Conservation (phyloP, 2,113 vertebrate genomes). For the Hippocampus mohnikei region DNA sequence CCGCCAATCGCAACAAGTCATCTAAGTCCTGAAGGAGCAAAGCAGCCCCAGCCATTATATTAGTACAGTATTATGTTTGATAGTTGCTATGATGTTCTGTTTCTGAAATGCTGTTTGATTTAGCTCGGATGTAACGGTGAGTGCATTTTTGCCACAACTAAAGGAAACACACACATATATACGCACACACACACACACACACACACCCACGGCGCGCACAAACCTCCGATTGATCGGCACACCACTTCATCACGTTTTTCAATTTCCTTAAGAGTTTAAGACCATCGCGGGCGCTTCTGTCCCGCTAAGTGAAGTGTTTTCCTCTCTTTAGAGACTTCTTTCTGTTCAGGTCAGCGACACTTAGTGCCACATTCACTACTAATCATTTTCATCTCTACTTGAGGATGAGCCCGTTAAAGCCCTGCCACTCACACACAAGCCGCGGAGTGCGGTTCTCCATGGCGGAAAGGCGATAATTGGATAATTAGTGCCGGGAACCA, state of each 20-base stretch:
- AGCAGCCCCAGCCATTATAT: no score
- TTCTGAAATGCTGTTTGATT: no score
- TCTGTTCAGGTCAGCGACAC: constrained; percentile 13
- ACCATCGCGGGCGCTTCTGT: constrained; percentile 17
- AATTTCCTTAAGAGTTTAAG: constrained; percentile 23
- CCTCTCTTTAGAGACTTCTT: constrained; percentile 6
- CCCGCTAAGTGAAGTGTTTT: constrained; percentile 23
- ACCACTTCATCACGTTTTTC: constrained; percentile 37
- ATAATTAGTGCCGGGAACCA: constrained; percentile 73
- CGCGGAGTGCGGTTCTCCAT: constrained; percentile 34
- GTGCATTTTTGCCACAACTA: no score
- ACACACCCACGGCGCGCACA: not conserved
- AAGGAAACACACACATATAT: no score
- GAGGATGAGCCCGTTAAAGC: constrained; percentile 36
- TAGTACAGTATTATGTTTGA: no score
- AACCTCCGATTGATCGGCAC: constrained; percentile 39
- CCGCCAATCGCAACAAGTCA: no score
- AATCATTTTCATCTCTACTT: constrained; percentile 57
- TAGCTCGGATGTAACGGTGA: no score
- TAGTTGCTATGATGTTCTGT: no score
- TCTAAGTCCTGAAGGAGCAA: no score
- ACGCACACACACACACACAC: no score
- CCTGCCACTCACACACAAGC: constrained; percentile 8
- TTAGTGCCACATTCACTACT: constrained; percentile 45
- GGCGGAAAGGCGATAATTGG: constrained; percentile 62